phyloP scores from a whole-genome alignment of 2,888 invertebrate genomes.

The Drosophila nr. medialis region DNA sequence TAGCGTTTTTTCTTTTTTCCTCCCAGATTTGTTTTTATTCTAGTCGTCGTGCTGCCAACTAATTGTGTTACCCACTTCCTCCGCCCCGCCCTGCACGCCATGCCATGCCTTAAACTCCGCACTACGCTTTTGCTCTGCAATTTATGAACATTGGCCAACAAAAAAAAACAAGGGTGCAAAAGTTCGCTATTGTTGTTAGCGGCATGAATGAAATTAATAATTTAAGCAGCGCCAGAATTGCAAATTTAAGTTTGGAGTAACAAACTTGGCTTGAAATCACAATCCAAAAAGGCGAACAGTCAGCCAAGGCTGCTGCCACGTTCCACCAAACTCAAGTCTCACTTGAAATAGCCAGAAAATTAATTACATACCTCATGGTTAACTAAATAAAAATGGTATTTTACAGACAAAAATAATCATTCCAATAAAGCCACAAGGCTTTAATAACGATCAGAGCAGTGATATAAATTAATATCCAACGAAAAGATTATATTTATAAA shows the following conservation, averaged over 20 bases:
- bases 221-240: slow-evolving; percentile 49
- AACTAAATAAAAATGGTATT: not conserved
- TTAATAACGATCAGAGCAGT: not conserved
- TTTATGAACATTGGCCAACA: slow-evolving; percentile 56
- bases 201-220: slow-evolving; percentile 65
- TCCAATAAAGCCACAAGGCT: not conserved
- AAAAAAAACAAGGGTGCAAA: slow-evolving; percentile 26
- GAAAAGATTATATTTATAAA: not conserved
- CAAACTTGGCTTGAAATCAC: not conserved
- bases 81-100: too few relatives aligned
- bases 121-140: slow-evolving; percentile 52
- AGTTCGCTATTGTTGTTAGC: slow-evolving; percentile 53
- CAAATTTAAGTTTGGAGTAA: slow-evolving; percentile 14
- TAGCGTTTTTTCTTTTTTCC: not conserved
- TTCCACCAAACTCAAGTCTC: not conserved
- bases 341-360: not conserved
- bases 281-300: not conserved
- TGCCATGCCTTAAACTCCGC: not conserved
- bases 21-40: slow-evolving; percentile 45
- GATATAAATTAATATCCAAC: not conserved
- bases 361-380: not conserved
- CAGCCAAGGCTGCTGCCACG: not conserved
- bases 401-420: not conserved
- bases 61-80: slow-evolving; percentile 48
- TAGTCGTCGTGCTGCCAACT: slow-evolving; percentile 62